Conservation (phyloP, 1,140 invertebrate genomes). For the Hypsibius dujardini region DNA sequence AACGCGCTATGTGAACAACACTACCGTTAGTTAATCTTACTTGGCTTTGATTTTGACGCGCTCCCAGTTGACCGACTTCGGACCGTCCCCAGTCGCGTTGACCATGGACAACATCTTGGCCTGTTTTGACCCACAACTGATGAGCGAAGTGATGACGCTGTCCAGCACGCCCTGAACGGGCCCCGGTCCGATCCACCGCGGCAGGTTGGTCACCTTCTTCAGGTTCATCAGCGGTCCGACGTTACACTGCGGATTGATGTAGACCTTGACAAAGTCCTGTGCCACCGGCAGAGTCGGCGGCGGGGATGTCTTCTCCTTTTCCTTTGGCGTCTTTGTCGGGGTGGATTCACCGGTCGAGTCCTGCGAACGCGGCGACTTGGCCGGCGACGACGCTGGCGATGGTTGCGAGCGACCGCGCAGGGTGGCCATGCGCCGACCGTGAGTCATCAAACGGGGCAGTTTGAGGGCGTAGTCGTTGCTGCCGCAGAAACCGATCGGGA, state of each 20-base stretch:
- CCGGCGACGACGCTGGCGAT: background rate
- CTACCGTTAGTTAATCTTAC: background rate
- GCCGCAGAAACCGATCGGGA: slow-evolving; percentile 9
- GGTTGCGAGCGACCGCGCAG: background rate
- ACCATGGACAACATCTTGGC: background rate
- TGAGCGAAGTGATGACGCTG: background rate
- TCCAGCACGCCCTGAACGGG: background rate
- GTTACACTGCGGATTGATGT: slow-evolving; percentile 9
- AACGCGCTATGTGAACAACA: too few relatives aligned
- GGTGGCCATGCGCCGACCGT: slow-evolving; percentile 11
- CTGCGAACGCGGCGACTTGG: background rate
- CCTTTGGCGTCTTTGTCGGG: background rate
- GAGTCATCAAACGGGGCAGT: background rate
- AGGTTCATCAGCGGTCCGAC: background rate
- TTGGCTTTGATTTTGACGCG: slow-evolving; percentile 3
- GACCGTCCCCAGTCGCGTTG: background rate
- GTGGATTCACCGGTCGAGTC: background rate
- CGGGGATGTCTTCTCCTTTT: background rate
- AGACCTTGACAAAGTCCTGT: background rate
- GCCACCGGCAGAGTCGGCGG: background rate
- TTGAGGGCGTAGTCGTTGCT: slow-evolving; percentile 5
- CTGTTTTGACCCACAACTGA: background rate
- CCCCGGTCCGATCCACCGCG: background rate
- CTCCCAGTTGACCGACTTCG: background rate
- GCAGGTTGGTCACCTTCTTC: slow-evolving; percentile 15